phyloP scores from a whole-genome alignment of 2,888 invertebrate genomes.

The Sipunculus nudus region DNA sequence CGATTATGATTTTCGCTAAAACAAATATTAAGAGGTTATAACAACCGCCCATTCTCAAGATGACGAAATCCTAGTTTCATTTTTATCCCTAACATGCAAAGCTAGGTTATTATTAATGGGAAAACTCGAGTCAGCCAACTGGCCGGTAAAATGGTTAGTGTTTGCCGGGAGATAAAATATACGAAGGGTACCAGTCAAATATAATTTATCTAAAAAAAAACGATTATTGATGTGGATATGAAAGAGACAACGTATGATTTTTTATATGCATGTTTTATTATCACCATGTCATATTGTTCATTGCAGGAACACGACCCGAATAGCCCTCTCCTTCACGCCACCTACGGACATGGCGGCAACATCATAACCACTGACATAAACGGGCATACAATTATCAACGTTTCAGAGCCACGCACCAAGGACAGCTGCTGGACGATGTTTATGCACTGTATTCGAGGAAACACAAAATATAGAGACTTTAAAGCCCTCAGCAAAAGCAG shows the following conservation, averaged over 20 bases:
- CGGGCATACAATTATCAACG: slow-evolving; percentile 25
- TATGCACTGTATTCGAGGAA: slow-evolving; percentile 37
- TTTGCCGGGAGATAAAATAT: no score
- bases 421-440: slow-evolving; percentile 39
- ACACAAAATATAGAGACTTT: slow-evolving; percentile 31
- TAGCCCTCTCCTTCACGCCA: slow-evolving; percentile 12
- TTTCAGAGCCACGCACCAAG: slow-evolving; percentile 13
- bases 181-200: no score
- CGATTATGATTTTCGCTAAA: no score
- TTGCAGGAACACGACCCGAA: slow-evolving; percentile 19
- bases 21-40: no score
- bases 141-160: not conserved
- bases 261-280: not conserved
- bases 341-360: slow-evolving; percentile 10
- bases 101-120: not conserved
- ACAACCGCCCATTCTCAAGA: no score
- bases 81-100: no score
- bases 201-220: no score
- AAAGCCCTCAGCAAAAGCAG: slow-evolving; percentile 21
- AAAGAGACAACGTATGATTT: not conserved
- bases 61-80: no score
- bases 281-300: not conserved
- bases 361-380: slow-evolving; percentile 28
- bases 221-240: no score
- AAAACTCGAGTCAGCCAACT: not conserved